phyloP scores from a whole-genome alignment of 2,113 vertebrate genomes.

The Corvus moneduloides region DNA sequence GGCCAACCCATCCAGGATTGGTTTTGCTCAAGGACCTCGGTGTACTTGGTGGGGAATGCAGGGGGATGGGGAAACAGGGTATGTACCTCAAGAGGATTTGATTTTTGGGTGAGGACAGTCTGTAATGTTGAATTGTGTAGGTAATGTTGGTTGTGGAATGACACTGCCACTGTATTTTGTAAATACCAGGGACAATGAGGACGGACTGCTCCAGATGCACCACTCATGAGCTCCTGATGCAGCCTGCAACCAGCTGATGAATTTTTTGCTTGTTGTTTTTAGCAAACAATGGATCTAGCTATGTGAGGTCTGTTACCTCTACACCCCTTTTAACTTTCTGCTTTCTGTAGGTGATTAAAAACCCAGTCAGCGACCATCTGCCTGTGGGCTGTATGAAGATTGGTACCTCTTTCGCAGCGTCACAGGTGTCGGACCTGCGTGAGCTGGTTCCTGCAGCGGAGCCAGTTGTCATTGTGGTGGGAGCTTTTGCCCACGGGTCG shows the following conservation, averaged over 20 bases:
- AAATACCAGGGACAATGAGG: not conserved
- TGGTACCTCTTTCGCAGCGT: constrained; percentile 82
- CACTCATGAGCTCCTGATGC: not conserved
- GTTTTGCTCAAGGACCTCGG: not conserved
- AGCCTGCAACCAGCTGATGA: not conserved
- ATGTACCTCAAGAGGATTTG: not conserved
- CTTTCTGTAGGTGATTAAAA: constrained; percentile 85
- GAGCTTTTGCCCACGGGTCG: constrained; percentile 93
- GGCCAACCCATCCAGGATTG: constrained; percentile 69
- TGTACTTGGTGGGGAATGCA: not conserved
- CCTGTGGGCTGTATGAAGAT: constrained; percentile 91
- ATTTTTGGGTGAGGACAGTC: not conserved
- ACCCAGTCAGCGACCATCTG: constrained; percentile 91
- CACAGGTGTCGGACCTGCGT: constrained; percentile 74
- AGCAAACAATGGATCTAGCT: not conserved
- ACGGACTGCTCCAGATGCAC: not conserved
- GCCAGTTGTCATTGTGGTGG: constrained; percentile 87
- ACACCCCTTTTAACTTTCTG: not conserved
- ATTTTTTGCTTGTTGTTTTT: not conserved
- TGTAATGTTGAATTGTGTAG: not conserved
- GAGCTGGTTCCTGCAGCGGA: constrained; percentile 81
- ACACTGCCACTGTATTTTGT: not conserved
- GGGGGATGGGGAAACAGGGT: not conserved
- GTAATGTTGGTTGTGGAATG: not conserved
- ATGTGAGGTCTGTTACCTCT: not conserved